Evolutionary conservation across 2,113 vertebrate genomes (phyloP), one percentile per base, ranked within the genome.

Genomic region (Ochotona curzoniae): DNA sequence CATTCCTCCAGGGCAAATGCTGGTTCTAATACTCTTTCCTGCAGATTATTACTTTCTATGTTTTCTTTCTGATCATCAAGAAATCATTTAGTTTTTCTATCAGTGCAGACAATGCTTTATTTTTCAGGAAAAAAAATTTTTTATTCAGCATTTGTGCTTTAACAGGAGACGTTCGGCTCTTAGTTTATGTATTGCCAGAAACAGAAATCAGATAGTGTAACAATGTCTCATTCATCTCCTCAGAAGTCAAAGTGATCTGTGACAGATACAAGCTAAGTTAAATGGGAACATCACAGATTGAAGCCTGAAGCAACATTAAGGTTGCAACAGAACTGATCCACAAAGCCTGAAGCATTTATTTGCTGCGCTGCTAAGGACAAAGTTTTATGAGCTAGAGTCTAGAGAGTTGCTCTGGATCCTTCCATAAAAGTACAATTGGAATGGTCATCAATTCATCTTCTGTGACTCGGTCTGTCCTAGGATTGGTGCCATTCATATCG

Each of bases 161-260:
- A 18, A 64, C 54, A 81, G 44, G 76, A 20, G 15, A 81, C 89
- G 64, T 26, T 81, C 28, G 49, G 70, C 89, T 35, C 32, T n/a
- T 49, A 89, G 61, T 23, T 49, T 82, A 14, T 35, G 21, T 79
- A 47, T 64, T 76, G 67, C 30, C 15, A 75, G 91, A 71, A 69
- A 95, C 8, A 75, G 23, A 90, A 93, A n/a, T 76, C n/a, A 78
- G 84, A 38, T 94, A 54, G 51, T 92, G 44, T 78, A 84, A 76
- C 32, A 85, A 0, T 13, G 4, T 88, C 67, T 85, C 51, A 86
- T 54, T 80, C 85, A 49, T 71, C 38, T 18, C 28, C 2, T n/a
- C 21, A 81, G 15, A 28, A 51, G 4, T 2, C 81, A 82, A 76
- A 89, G 67, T 63, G 70, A 23, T 76, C 18, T 32, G 44, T 76